phyloP scores from a whole-genome alignment of 2,888 invertebrate genomes.

The Athrips mouffetella region DNA sequence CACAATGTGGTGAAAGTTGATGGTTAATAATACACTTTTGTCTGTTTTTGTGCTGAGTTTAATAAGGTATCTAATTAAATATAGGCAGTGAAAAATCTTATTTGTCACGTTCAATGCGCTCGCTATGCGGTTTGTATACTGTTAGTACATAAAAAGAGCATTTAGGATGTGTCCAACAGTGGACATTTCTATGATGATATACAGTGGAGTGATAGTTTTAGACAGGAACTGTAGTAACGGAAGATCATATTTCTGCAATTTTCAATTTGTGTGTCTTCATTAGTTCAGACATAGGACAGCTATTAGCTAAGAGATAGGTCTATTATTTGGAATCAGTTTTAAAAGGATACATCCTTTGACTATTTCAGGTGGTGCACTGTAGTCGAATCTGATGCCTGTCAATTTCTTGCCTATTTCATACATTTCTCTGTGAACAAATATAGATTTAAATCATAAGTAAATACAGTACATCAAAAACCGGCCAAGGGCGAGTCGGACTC shows the following conservation, averaged over 20 bases:
- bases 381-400: conserved; percentile 59
- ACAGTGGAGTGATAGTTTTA: not conserved
- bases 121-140: too few relatives aligned
- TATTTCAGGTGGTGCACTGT: conserved; percentile 48
- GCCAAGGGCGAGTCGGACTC: too few relatives aligned
- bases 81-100: too few relatives aligned
- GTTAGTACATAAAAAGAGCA: not conserved
- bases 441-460: conserved; percentile 6
- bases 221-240: too few relatives aligned
- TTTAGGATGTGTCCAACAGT: not conserved
- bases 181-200: not conserved
- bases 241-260: not conserved
- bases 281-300: too few relatives aligned
- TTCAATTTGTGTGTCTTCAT: not conserved
- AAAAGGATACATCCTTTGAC: conserved; percentile 75
- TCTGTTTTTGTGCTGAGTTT: too few relatives aligned
- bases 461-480: not conserved
- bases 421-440: conserved; percentile 47
- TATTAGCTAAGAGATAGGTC: not conserved
- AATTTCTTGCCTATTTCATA: conserved; percentile 59
- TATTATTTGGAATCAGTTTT: not conserved
- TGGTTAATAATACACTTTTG: too few relatives aligned
- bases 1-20: too few relatives aligned
- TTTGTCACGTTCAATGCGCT: too few relatives aligned
- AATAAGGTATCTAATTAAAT: too few relatives aligned